phyloP scores from a whole-genome alignment of 2,888 invertebrate species.

The Melangyna quadrimaculata region DNA sequence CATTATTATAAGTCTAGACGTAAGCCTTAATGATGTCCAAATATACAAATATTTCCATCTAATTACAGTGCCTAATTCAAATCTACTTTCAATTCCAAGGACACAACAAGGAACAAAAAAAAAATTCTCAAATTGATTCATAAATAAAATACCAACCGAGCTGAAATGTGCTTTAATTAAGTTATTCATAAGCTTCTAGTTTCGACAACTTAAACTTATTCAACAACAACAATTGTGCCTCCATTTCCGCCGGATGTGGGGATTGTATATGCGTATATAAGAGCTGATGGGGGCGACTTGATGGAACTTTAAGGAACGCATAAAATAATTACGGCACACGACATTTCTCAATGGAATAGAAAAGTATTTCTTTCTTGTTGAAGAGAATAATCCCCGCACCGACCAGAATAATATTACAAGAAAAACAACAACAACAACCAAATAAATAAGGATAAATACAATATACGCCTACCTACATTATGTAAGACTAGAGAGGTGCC shows the following conservation, averaged over 20 bases:
- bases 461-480: constrained; percentile 6
- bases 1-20: background rate
- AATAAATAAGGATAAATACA: background rate
- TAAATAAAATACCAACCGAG: constrained; percentile 35
- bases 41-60: background rate
- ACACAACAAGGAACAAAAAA: constrained; percentile 3
- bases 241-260: background rate
- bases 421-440: background rate
- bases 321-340: constrained; percentile 36
- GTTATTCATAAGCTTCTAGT: constrained; percentile 65
- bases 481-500: constrained; percentile 2
- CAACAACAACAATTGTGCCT: constrained; percentile 9
- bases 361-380: background rate
- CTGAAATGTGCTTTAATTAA: constrained; percentile 59
- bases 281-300: constrained; percentile 5
- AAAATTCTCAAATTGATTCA: constrained; percentile 55
- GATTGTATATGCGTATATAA: too few species aligned
- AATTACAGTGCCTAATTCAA: background rate
- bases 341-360: constrained; percentile 8
- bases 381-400: background rate
- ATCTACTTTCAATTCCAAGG: background rate
- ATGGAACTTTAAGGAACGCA: constrained; percentile 6
- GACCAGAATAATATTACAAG: background rate
- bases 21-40: background rate
- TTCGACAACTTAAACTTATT: constrained; percentile 41